These are phyloP conservation scores for Diabrotica balteata DNA, from an alignment of 2,888 invertebrate species.

Conservation along the genomic window DNA sequence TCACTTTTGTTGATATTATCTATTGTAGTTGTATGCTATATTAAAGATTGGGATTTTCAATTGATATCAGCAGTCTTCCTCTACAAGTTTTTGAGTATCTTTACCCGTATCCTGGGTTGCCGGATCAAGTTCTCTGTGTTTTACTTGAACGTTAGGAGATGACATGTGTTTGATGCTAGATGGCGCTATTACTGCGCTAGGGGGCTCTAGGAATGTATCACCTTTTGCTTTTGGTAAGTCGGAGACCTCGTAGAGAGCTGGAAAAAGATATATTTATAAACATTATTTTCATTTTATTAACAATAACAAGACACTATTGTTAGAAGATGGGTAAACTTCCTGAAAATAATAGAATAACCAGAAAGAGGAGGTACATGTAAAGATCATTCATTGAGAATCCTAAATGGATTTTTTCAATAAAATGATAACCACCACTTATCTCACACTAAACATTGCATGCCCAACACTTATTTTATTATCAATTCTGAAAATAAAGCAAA, in stretches of 20 bases:
- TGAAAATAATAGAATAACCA: no score
- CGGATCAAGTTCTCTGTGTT: slow-evolving; percentile 84
- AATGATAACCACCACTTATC: no score
- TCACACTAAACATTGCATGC: no score
- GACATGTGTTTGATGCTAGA: slow-evolving; percentile 82
- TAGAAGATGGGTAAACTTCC: no score
- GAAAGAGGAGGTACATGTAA: no score
- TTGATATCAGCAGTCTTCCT: slow-evolving; percentile 78
- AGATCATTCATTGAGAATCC: no score
- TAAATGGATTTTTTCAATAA: no score
- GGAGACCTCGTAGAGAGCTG: slow-evolving; percentile 83
- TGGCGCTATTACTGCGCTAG: slow-evolving; percentile 81
- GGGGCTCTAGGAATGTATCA: slow-evolving; percentile 65
- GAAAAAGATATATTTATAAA: slow-evolving; percentile 32
- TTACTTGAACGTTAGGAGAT: slow-evolving; percentile 74
- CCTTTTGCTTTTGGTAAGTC: slow-evolving; percentile 72
- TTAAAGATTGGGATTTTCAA: slow-evolving; percentile 46
- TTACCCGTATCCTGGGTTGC: slow-evolving; percentile 84
- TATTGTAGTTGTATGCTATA: slow-evolving; percentile 48
- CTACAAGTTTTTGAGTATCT: slow-evolving; percentile 89
- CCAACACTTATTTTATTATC: no score
- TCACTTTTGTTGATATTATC: slow-evolving; percentile 33
- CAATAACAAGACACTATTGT: no score
- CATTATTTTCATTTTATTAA: no score
- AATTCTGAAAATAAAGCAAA: no score